phyloP scores from a whole-genome alignment of 2,797 vertebrate genomes.

The Pelochelys cantorii region DNA sequence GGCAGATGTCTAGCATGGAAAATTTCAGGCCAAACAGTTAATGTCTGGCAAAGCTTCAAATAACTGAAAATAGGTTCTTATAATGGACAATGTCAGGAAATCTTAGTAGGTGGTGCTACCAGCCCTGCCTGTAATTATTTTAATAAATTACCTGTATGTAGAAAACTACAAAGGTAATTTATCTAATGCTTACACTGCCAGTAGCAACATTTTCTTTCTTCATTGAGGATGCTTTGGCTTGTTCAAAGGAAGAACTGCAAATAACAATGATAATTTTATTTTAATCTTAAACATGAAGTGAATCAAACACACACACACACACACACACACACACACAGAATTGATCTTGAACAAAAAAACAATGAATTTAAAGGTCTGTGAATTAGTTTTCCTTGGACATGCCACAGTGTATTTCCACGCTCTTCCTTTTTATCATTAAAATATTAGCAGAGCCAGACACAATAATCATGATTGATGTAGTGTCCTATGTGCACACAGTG shows the following conservation, averaged over 20 bases:
- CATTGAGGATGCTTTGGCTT: constrained; percentile 24
- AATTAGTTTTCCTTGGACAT: not conserved
- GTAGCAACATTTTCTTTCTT: constrained; percentile 69
- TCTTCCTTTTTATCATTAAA: not conserved
- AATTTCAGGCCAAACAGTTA: not conserved
- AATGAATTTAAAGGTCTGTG: not conserved
- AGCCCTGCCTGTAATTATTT: not conserved
- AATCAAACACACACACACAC: not conserved
- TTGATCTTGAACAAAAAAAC: not conserved
- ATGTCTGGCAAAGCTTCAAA: not conserved
- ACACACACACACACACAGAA: not conserved
- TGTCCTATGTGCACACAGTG: not conserved
- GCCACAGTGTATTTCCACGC: not conserved
- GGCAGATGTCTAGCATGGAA: not conserved
- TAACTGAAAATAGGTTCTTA: not conserved
- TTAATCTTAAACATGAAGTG: not conserved
- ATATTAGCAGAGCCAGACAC: not conserved
- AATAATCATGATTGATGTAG: not conserved
- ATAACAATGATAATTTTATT: constrained; percentile 18
- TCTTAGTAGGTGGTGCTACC: not conserved
- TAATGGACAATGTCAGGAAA: not conserved
- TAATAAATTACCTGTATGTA: not conserved
- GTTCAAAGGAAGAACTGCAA: constrained; percentile 47
- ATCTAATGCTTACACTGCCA: constrained; percentile 63
- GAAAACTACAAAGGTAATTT: not conserved